A percentile compares a stretch with the other conserved stretches of the same genome.
phyloP scores from a whole-genome alignment of 2,113 vertebrate species.

The Lepus timidus region DNA sequence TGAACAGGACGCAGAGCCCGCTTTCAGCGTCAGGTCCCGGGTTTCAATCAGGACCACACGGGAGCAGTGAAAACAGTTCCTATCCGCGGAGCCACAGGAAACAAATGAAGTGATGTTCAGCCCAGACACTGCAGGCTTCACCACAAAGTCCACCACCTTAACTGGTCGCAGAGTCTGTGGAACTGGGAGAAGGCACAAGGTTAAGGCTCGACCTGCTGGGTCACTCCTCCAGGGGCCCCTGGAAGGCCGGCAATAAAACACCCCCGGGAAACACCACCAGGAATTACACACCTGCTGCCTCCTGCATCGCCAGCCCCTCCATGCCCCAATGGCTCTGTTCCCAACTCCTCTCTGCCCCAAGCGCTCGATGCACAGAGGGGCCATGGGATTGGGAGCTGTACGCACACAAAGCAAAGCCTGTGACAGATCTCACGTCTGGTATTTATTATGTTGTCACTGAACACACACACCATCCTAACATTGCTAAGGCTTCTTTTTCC shows the following conservation, averaged over 20 bases:
- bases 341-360: neutral
- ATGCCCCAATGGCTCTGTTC: neutral
- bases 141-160: neutral
- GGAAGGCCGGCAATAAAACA: neutral
- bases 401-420: too few species aligned
- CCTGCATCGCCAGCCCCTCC: neutral
- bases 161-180: neutral
- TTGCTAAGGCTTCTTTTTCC: neutral
- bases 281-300: neutral
- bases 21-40: neutral
- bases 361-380: neutral
- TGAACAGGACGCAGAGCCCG: neutral
- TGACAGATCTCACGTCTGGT: neutral
- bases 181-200: neutral
- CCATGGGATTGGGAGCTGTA: accelerated
- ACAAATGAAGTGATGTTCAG: neutral
- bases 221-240: neutral
- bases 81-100: slow-evolving; percentile 27
- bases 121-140: accelerated
- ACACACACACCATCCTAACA: neutral
- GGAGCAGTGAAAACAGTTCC: neutral
- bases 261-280: too few species aligned
- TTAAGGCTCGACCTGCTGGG: neutral
- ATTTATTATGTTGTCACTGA: neutral
- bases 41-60: slow-evolving; percentile 28